These are phyloP conservation scores for Pungitius pungitius DNA, from an alignment of 2,113 vertebrate genomes.

Conservation along the genomic window DNA sequence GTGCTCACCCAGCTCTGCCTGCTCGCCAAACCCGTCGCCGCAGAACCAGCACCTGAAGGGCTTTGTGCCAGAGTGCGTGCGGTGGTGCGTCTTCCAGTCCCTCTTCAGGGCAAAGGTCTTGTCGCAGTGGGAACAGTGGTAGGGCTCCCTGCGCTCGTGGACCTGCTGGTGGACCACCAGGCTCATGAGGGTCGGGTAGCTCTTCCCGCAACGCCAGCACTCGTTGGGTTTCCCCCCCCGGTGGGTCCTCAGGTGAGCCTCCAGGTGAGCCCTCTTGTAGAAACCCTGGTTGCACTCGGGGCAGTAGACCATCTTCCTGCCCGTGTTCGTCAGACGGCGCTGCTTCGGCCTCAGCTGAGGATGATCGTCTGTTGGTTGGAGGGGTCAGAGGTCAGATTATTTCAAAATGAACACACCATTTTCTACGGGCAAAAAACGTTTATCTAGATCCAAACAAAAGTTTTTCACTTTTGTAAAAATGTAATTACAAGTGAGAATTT, in stretches of 20 bases:
- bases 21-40: slow-evolving; percentile 53
- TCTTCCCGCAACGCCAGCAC: slow-evolving; percentile 69
- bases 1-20: slow-evolving; percentile 46
- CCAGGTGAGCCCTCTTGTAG: slow-evolving; percentile 64
- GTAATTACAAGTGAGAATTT: no score
- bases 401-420: no score
- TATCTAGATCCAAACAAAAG: no score
- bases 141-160: slow-evolving; percentile 51
- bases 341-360: slow-evolving; percentile 21
- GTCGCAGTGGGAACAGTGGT: slow-evolving; percentile 66
- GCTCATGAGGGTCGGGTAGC: slow-evolving; percentile 61
- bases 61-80: slow-evolving; percentile 63
- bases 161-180: slow-evolving; percentile 66
- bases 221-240: slow-evolving; percentile 55
- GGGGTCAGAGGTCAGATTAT: neutral
- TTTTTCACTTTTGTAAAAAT: no score
- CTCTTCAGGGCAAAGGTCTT: slow-evolving; percentile 60
- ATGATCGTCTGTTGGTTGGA: slow-evolving; percentile 26
- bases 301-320: slow-evolving; percentile 66
- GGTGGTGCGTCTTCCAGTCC: slow-evolving; percentile 70
- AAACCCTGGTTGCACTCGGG: slow-evolving; percentile 51
- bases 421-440: no score
- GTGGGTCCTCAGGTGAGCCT: slow-evolving; percentile 60
- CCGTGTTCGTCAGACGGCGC: neutral
- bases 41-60: slow-evolving; percentile 71